Percentiles rank a stretch among this genome's conserved stretches.
Evolutionary conservation across 2,888 invertebrate species (phyloP).

Genomic region (Mantis religiosa): DNA sequence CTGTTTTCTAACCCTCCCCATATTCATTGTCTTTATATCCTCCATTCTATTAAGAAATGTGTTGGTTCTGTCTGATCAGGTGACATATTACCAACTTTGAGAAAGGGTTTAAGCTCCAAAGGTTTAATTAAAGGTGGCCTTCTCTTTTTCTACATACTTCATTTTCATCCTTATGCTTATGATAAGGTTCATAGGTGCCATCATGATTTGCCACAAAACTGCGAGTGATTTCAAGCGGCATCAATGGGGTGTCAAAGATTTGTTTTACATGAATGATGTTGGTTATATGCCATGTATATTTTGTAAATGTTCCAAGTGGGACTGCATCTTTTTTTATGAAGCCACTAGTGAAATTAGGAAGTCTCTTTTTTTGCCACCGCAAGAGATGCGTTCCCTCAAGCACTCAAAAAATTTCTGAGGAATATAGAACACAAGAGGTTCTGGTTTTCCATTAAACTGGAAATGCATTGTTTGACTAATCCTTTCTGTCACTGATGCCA

Average conservation of each 20-base stretch:
- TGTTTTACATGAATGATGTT: slow-evolving; percentile 66
- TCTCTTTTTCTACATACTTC: too few relatives aligned
- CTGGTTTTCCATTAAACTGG: slow-evolving; percentile 61
- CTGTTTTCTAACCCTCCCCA: too few relatives aligned
- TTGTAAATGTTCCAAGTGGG: slow-evolving; percentile 62
- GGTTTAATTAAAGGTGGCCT: too few relatives aligned
- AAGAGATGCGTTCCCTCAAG: slow-evolving; percentile 65
- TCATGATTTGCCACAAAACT: too few relatives aligned
- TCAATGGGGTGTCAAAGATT: slow-evolving; percentile 65
- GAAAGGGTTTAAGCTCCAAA: too few relatives aligned
- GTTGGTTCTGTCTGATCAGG: too few relatives aligned
- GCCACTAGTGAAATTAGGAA: slow-evolving; percentile 60
- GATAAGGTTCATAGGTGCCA: too few relatives aligned
- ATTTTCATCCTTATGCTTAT: too few relatives aligned
- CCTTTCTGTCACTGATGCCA: slow-evolving; percentile 70
- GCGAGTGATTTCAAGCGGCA: too few relatives aligned
- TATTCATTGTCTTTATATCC: too few relatives aligned
- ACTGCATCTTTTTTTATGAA: slow-evolving; percentile 56
- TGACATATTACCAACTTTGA: too few relatives aligned
- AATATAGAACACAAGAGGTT: slow-evolving; percentile 64
- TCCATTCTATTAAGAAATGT: too few relatives aligned
- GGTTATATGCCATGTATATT: slow-evolving; percentile 68
- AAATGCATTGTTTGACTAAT: slow-evolving; percentile 72
- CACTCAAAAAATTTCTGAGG: slow-evolving; percentile 70
- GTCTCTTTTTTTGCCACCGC: slow-evolving; percentile 56